Evolutionary conservation across 2,888 invertebrate species (phyloP).

Genomic region (Aspidiotus destructor): DNA sequence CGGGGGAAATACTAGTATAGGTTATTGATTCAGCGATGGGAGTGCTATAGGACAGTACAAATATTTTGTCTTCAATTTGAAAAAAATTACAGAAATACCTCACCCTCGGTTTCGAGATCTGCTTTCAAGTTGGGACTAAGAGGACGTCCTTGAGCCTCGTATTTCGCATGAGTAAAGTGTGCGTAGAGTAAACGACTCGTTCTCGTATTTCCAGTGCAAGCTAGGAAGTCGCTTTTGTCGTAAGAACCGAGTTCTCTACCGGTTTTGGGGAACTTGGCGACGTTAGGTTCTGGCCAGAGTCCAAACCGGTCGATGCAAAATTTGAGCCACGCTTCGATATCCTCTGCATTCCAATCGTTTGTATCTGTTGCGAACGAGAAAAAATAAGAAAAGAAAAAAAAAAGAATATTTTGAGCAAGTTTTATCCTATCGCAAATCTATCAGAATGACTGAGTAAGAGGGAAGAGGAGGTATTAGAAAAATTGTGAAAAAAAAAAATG

Average conservation of each 20-base stretch:
- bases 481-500: no score
- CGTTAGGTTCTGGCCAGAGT: constrained; percentile 48
- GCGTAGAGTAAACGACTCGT: constrained; percentile 51
- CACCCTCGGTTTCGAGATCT: not conserved
- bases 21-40: no score
- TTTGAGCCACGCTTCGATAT: constrained; percentile 53
- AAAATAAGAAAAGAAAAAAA: not conserved
- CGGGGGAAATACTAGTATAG: no score
- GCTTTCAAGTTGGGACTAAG: constrained; percentile 44
- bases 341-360: constrained; percentile 51
- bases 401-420: not conserved
- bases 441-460: no score
- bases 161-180: constrained; percentile 52
- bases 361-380: constrained; percentile 47
- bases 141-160: constrained; percentile 52
- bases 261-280: constrained; percentile 47
- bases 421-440: not conserved
- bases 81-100: not conserved
- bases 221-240: constrained; percentile 53
- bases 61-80: no score
- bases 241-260: constrained; percentile 52
- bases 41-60: no score
- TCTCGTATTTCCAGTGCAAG: constrained; percentile 46
- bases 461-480: no score
- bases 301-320: constrained; percentile 55